Percentiles rank a stretch among this genome's conserved stretches.
Evolutionary conservation across 2,113 vertebrate genomes (phyloP).

Genomic region (Lepus europaeus): DNA sequence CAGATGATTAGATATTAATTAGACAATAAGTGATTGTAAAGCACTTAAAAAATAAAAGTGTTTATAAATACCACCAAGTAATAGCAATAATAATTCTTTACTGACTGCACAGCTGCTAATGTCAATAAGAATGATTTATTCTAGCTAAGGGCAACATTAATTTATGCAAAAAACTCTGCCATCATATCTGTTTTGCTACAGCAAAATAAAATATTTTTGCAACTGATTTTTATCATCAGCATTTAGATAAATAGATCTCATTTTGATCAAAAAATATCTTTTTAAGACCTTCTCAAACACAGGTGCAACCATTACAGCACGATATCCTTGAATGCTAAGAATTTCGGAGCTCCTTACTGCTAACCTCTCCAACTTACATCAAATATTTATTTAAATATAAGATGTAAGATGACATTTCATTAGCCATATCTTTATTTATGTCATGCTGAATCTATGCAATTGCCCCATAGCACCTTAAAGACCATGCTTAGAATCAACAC

Average conservation of each 20-base stretch:
- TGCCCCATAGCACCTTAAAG: slow-evolving; percentile 5
- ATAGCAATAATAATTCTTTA: slow-evolving; percentile 82
- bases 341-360: background rate
- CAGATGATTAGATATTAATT: slow-evolving; percentile 85
- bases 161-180: slow-evolving; percentile 71
- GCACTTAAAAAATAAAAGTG: slow-evolving; percentile 84
- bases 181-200: slow-evolving; percentile 66
- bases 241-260: slow-evolving; percentile 54
- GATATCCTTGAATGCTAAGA: background rate
- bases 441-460: background rate
- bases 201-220: slow-evolving; percentile 62
- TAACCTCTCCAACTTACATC: background rate
- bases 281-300: slow-evolving; percentile 43
- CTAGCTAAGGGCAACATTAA: slow-evolving; percentile 77
- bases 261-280: slow-evolving; percentile 41
- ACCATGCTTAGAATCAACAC: background rate
- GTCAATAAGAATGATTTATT: slow-evolving; percentile 80
- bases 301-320: background rate
- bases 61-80: slow-evolving; percentile 83
- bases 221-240: slow-evolving; percentile 64
- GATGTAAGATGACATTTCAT: slow-evolving; percentile 7
- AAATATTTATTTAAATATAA: slow-evolving; percentile 53
- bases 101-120: slow-evolving; percentile 82
- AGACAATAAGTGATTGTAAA: slow-evolving; percentile 86
- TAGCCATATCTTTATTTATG: slow-evolving; percentile 35